Conservation (phyloP, 2,113 vertebrate species). For the Toxotes chatareus region DNA sequence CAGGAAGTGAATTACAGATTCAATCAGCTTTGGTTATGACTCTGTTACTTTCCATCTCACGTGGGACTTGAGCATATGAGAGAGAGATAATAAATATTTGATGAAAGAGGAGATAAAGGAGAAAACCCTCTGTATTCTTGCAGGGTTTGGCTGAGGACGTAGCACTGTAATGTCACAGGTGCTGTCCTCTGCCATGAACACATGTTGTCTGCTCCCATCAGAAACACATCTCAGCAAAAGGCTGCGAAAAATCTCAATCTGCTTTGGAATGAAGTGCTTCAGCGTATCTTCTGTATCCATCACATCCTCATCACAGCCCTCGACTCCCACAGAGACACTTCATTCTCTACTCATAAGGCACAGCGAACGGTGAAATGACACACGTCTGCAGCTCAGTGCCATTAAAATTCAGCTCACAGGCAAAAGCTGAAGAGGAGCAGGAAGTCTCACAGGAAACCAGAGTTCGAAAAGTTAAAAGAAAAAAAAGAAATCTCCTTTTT, state of each 20-base stretch:
- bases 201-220: neutral
- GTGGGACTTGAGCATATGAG: neutral
- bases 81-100: slow-evolving; percentile 38
- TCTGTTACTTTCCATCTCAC: neutral
- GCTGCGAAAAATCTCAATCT: neutral
- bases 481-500: no score
- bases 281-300: slow-evolving; percentile 15
- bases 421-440: neutral
- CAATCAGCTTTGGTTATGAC: slow-evolving; percentile 10
- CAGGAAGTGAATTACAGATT: slow-evolving; percentile 25
- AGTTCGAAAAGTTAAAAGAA: neutral
- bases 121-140: slow-evolving; percentile 6
- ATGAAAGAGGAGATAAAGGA: slow-evolving; percentile 32
- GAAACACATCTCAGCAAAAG: neutral
- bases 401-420: slow-evolving; percentile 61
- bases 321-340: slow-evolving; percentile 7
- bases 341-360: slow-evolving; percentile 11
- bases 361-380: slow-evolving; percentile 13
- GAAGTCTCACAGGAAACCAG: slow-evolving; percentile 4
- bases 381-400: slow-evolving; percentile 4
- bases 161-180: neutral
- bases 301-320: slow-evolving; percentile 1
- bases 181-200: neutral
- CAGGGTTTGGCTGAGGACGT: neutral
- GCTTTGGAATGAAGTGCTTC: neutral